These are phyloP conservation scores for Nebria ingens DNA, from an alignment of 1,140 invertebrate genomes.

Conservation along the genomic window DNA sequence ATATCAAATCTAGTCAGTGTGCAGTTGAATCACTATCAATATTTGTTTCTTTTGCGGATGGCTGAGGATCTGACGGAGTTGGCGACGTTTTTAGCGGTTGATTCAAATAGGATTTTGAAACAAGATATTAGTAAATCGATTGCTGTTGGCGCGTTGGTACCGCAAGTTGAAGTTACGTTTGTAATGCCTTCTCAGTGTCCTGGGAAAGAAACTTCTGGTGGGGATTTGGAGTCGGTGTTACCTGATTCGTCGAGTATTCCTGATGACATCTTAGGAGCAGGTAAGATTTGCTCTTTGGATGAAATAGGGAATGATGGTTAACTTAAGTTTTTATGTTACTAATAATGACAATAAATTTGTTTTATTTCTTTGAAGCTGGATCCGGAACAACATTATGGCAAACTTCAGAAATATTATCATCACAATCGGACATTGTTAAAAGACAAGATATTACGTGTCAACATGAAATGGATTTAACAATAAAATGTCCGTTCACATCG, in stretches of 20 bases:
- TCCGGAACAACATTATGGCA: slow-evolving; percentile 3
- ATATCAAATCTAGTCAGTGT: slow-evolving; percentile 70
- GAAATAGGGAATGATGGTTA: too few relatives aligned
- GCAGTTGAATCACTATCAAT: slow-evolving; percentile 89
- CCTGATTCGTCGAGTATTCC: slow-evolving; percentile 70
- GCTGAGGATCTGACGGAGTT: slow-evolving; percentile 73
- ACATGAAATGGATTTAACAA: background rate
- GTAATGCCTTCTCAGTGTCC: slow-evolving; percentile 72
- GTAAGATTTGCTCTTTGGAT: too few relatives aligned
- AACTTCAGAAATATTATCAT: background rate
- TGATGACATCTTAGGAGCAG: slow-evolving; percentile 46
- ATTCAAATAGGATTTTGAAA: slow-evolving; percentile 60
- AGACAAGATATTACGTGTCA: background rate
- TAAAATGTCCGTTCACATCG: background rate
- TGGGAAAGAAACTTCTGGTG: slow-evolving; percentile 68
- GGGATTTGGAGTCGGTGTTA: slow-evolving; percentile 69
- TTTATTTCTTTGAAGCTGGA: background rate
- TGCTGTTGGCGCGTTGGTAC: slow-evolving; percentile 63
- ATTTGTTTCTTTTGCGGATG: slow-evolving; percentile 75
- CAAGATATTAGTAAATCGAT: slow-evolving; percentile 45
- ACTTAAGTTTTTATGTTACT: background rate
- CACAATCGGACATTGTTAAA: background rate
- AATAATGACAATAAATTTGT: slow-evolving; percentile 1
- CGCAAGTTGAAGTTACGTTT: slow-evolving; percentile 77
- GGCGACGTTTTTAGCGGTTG: slow-evolving; percentile 65